These are phyloP conservation scores for Malthinus flaveolus DNA, from an alignment of 2,888 invertebrate species.

Conservation along the genomic window DNA sequence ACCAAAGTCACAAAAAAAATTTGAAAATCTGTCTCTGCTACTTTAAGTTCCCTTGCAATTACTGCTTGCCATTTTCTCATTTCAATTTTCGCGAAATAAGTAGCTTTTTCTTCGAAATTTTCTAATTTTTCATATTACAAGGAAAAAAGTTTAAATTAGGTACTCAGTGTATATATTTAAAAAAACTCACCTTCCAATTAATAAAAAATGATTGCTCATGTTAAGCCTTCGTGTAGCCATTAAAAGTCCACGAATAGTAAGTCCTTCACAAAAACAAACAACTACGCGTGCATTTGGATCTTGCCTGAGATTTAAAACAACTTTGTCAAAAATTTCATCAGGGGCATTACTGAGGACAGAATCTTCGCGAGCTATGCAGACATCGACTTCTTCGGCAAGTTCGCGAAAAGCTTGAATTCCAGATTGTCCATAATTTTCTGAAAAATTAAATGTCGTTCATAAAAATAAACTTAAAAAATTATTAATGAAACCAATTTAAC, in stretches of 20 bases:
- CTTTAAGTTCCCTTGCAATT: no score
- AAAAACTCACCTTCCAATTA: constrained; percentile 67
- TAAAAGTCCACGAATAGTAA: constrained; percentile 68
- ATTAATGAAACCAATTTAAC: constrained; percentile 17
- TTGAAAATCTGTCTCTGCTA: no score
- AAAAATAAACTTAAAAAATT: no score
- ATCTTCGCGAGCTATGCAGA: constrained; percentile 74
- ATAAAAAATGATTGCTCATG: constrained; percentile 62
- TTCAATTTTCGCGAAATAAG: no score
- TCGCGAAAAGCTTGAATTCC: constrained; percentile 76
- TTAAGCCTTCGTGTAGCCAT: constrained; percentile 62
- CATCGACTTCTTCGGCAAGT: constrained; percentile 65
- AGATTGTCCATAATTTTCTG: constrained; percentile 78
- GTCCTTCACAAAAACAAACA: constrained; percentile 80
- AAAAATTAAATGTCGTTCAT: no score
- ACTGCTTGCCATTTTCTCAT: no score
- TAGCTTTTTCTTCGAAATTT: neutral
- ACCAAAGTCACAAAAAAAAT: no score
- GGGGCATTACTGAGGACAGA: constrained; percentile 64
- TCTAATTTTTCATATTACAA: no score
- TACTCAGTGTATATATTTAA: neutral
- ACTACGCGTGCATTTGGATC: constrained; percentile 64
- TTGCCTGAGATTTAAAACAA: constrained; percentile 59
- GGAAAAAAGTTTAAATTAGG: neutral
- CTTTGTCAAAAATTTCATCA: constrained; percentile 60